Conservation (phyloP, 2,113 vertebrate species). For the Abramis brama region DNA sequence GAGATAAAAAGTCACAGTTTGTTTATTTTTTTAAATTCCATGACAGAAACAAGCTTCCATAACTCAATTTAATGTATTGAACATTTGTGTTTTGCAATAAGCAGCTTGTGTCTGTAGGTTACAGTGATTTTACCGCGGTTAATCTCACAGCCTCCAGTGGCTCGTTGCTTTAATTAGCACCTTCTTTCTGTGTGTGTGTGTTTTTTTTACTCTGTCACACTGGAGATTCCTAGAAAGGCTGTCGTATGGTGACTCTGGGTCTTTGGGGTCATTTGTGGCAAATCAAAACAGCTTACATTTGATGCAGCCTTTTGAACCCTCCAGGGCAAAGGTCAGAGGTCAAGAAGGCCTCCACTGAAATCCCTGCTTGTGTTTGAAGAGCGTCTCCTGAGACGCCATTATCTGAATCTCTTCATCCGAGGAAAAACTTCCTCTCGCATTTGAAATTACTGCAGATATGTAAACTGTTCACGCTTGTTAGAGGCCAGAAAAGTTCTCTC, state of each 20-base stretch:
- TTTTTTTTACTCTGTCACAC: neutral
- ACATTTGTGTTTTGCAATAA: neutral
- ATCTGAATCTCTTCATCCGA: constrained; percentile 63
- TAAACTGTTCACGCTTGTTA: constrained; percentile 55
- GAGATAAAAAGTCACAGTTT: neutral
- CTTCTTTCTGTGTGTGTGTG: neutral
- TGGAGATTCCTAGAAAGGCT: neutral
- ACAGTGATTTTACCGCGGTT: neutral
- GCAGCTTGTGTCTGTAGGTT: neutral
- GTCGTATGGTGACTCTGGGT: neutral
- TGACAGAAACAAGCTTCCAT: neutral
- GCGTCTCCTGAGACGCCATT: constrained; percentile 61
- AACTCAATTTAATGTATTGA: neutral
- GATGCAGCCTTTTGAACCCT: constrained; percentile 35
- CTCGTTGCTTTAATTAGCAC: neutral
- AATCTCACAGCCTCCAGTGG: neutral
- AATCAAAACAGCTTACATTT: constrained; percentile 43
- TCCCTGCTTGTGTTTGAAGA: constrained; percentile 64
- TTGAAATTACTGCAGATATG: neutral
- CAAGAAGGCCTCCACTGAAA: constrained; percentile 60
- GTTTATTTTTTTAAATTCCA: neutral
- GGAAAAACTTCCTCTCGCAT: constrained; percentile 66
- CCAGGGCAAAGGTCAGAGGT: constrained; percentile 65
- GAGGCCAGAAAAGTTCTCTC: constrained; percentile 48
- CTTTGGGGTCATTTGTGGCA: constrained; percentile 29